These are phyloP conservation scores for Podarcis muralis DNA, from an alignment of 2,113 vertebrate species.

Conservation along the genomic window DNA sequence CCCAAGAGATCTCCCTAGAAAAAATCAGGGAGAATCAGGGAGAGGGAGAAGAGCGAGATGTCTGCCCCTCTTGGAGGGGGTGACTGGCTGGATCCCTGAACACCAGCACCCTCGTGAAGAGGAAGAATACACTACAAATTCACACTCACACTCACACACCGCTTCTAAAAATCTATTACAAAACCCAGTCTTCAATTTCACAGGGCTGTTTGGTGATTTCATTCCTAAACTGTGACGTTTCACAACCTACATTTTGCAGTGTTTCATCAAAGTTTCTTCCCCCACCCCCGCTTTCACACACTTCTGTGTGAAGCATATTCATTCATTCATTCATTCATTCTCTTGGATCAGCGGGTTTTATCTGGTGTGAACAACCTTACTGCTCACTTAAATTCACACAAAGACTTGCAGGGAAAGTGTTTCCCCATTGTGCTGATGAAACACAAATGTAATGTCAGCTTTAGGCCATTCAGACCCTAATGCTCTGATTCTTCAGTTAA, in stretches of 20 bases:
- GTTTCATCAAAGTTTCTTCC: neutral
- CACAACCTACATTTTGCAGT: accelerated
- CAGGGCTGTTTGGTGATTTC: neutral
- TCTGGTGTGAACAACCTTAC: neutral
- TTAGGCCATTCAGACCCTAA: neutral
- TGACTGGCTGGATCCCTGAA: too few relatives aligned
- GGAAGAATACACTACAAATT: too few relatives aligned
- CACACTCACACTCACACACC: too few relatives aligned
- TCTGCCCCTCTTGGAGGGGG: too few relatives aligned
- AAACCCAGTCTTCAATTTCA: neutral
- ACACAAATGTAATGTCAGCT: neutral
- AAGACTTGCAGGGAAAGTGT: neutral
- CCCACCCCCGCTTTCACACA: neutral
- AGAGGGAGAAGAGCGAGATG: too few relatives aligned
- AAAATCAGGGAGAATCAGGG: too few relatives aligned
- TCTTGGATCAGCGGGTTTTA: neutral
- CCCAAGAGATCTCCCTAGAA: too few relatives aligned
- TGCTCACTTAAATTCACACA: conserved; percentile 5
- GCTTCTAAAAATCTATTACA: neutral
- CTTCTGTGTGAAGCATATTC: neutral
- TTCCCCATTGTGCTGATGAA: neutral
- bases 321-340: neutral
- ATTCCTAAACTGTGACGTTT: conserved; percentile 7
- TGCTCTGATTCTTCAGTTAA: neutral
- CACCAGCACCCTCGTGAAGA: too few relatives aligned